Percentiles rank a stretch among this genome's conserved stretches.
These are phyloP conservation scores for Acrobasis suavella DNA, from an alignment of 2,888 invertebrate species.

Conservation along the genomic window DNA sequence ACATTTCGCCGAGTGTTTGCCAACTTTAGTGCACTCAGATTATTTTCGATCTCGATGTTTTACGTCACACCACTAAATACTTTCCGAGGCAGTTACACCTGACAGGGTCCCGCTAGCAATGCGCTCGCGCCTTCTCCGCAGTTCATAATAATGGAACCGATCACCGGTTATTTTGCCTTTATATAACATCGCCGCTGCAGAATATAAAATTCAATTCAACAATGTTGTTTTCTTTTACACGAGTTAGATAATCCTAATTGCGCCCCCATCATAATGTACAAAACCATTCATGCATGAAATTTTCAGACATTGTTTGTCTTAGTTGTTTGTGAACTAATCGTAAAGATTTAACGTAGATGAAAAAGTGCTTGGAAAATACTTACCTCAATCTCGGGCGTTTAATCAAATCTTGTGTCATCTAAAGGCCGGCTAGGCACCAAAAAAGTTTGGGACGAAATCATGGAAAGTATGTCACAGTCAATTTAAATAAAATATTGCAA, in stretches of 20 bases:
- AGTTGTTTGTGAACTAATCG: slow-evolving; percentile 36
- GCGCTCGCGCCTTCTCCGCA: slow-evolving; percentile 56
- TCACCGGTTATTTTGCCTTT: slow-evolving; percentile 60
- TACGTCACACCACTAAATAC: slow-evolving; percentile 38
- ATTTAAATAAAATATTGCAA: slow-evolving; percentile 27
- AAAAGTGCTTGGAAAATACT: slow-evolving; percentile 35
- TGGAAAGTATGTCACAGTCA: slow-evolving; percentile 33
- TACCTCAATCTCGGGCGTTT: neutral
- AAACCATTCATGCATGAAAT: slow-evolving; percentile 59
- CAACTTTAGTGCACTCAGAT: slow-evolving; percentile 30
- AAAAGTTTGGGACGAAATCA: slow-evolving; percentile 34
- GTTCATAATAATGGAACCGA: slow-evolving; percentile 62
- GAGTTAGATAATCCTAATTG: slow-evolving; percentile 67
- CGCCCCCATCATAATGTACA: slow-evolving; percentile 55
- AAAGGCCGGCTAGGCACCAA: slow-evolving; percentile 27
- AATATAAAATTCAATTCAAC: slow-evolving; percentile 60
- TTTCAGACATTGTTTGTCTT: slow-evolving; percentile 35
- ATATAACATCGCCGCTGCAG: slow-evolving; percentile 65
- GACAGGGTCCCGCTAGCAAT: slow-evolving; percentile 54
- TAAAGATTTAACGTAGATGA: slow-evolving; percentile 30
- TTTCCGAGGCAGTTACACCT: slow-evolving; percentile 43
- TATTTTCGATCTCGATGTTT: slow-evolving; percentile 12
- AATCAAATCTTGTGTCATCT: slow-evolving; percentile 32
- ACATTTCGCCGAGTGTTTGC: slow-evolving; percentile 46
- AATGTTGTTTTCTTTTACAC: slow-evolving; percentile 64